Conservation (phyloP, 1,140 invertebrate genomes). For the Helicoverpa zea region DNA sequence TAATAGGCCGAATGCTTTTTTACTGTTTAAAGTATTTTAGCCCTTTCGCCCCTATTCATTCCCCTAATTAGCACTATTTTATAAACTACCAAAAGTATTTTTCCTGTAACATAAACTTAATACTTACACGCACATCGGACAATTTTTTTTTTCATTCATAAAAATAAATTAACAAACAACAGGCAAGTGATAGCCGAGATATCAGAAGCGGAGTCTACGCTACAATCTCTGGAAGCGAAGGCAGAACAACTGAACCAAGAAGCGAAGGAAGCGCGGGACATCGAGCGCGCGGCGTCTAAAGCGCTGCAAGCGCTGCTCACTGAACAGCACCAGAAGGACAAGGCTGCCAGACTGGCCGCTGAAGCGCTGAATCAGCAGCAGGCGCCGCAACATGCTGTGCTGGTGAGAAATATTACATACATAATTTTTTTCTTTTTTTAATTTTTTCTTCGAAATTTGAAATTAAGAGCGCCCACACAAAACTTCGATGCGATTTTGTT, state of each 20-base stretch:
- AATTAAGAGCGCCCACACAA: no score
- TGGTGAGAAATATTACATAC: slow-evolving; percentile 54
- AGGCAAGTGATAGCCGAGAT: slow-evolving; percentile 76
- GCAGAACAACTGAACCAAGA: slow-evolving; percentile 59
- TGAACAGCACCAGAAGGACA: slow-evolving; percentile 51
- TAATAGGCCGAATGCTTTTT: no score
- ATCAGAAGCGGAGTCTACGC: slow-evolving; percentile 61
- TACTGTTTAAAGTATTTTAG: no score
- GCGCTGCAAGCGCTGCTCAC: slow-evolving; percentile 62
- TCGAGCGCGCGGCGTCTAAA: slow-evolving; percentile 50
- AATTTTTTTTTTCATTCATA: background rate
- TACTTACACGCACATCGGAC: no score
- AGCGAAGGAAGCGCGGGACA: slow-evolving; percentile 49
- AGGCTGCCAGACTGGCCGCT: slow-evolving; percentile 52
- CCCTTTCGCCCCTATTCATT: no score
- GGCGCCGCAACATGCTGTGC: slow-evolving; percentile 66
- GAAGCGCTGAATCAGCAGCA: slow-evolving; percentile 57
- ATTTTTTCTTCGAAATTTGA: no score
- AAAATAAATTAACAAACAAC: background rate
- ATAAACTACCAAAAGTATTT: no score
- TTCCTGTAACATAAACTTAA: no score
- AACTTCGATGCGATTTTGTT: no score
- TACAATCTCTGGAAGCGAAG: slow-evolving; percentile 60
- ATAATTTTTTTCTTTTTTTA: no score
- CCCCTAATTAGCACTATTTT: no score